Base-by-base conservation (phyloP, 2,113 vertebrate genomes). In the Syngnathus typhle region DNA sequence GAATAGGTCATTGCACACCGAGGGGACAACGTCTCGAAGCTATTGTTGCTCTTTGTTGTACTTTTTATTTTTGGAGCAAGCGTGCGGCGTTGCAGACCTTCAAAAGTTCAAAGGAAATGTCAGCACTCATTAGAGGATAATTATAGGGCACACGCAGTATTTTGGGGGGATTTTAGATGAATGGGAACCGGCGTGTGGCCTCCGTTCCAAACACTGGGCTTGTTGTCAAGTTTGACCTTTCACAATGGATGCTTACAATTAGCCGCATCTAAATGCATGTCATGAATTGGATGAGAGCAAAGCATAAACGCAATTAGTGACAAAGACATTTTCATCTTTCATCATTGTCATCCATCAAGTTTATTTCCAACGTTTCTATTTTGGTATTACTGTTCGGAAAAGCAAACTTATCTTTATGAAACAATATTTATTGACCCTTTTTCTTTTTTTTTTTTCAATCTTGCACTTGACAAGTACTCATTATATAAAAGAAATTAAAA, bases 1-100 rank as follows among this genome's bases (percentile, higher is more conserved):
- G 87, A 87, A 80, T 85, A 88, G 88, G 87, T 88, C 84, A 83
- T 65, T 69, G 72, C 51, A 36, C 64, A 27, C 55, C 68, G 64
- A 61, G n/a, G 59, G 52, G 71, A 68, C 55, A 82, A 71, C 58
- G 37, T 47, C 62, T 49, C 4, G 15, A 62, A 39, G 19, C 11
- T 32, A 51, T 55, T 68, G 49, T 69, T 67, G 64, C 64, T n/a
- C 11, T 52, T 37, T 38, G 8, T 73, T 32, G 5, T 43, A 41
- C 65, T 73, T 63, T 64, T 69, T 38, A 3, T 18, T 67, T 58
- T 39, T 64, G 23, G 39, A 43, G 32, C 44, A 38, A 51, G 41
- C 64, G 56, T 70, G 47, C 70, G 71, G 56, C 75, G 7, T 73
- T 74, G 59, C 43, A 74, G 83, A 71, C 84, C 76, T 80, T 81